Base-by-base conservation (phyloP, 1,140 invertebrate species). In the Pseudomyrmex cubaensis region DNA sequence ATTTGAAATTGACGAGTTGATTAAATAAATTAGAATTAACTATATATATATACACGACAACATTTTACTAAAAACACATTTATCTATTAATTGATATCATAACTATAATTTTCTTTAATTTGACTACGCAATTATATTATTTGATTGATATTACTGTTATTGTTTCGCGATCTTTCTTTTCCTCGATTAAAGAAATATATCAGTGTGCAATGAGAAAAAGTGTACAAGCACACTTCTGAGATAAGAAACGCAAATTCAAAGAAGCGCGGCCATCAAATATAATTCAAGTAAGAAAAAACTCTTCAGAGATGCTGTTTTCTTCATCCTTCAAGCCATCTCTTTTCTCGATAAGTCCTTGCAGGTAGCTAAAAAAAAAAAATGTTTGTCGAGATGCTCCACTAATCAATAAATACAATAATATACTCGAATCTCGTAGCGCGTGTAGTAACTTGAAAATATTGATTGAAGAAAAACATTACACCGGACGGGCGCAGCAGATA, bases 401-500 rank as follows among this genome's bases (percentile, higher is more conserved):
- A 52, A 63, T 76, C 10, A 52, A 64, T 17, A 44, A 44, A 66
- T 64, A 52, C 17, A 62, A 62, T 50, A 76, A 74, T 50, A 76
- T 64, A 35, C 15, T 5, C 35, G 35, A n/a, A 66, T 52, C 46
- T 76, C 52, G 12, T 61, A 64, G 44, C 35, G 35, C 35, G 35
- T 9, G 46, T 15, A 35, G 5, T 17, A 12, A 1, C n/a, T 66
- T 75, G n/a, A 64, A 35, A 35, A 66, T 52, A 75, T 52, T 52
- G 22, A 76, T 44, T 7, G 7, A 35, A 64, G 12, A 48, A 52
- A 12, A 9, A 35, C 17, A 50, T 50, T 62, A 15, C 13, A 12
- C 17, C 1, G 15, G 12, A 2, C n/a, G 25, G n/a, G 2, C 67
- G 22, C 59, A 15, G 13, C 17, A 4, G 0, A 35, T 5, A 52